Evolutionary conservation across 2,888 invertebrate species (phyloP).

Genomic region (Selenia dentaria): DNA sequence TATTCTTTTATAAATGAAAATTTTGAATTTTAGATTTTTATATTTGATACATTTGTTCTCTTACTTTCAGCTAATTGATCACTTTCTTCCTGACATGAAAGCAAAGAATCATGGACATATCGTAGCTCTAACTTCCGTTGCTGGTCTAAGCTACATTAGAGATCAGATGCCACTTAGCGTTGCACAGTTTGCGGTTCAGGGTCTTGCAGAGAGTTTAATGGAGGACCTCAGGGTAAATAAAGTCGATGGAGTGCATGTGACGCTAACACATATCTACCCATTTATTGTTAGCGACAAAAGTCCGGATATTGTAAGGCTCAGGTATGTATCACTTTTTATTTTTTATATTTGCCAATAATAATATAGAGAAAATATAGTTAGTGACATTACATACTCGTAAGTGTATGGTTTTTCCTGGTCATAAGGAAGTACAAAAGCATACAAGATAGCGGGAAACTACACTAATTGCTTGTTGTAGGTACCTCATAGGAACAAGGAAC

Average conservation of each 20-base stretch:
- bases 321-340: slow-evolving; percentile 59
- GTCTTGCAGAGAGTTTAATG: slow-evolving; percentile 86
- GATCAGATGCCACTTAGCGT: slow-evolving; percentile 86
- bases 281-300: slow-evolving; percentile 84
- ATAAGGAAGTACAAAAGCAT: too few species aligned
- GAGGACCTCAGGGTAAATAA: slow-evolving; percentile 85
- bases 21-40: neutral
- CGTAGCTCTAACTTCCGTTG: slow-evolving; percentile 86
- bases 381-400: too few species aligned
- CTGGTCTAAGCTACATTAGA: slow-evolving; percentile 84
- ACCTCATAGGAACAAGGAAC: too few species aligned
- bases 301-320: slow-evolving; percentile 78
- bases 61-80: slow-evolving; percentile 78
- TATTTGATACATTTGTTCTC: neutral
- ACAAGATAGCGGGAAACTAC: too few species aligned
- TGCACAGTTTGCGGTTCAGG: slow-evolving; percentile 87
- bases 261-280: slow-evolving; percentile 86
- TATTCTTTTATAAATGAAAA: too few species aligned
- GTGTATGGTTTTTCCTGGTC: too few species aligned
- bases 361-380: too few species aligned
- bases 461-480: too few species aligned
- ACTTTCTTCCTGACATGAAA: slow-evolving; percentile 86
- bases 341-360: slow-evolving; percentile 29
- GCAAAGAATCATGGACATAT: slow-evolving; percentile 84
- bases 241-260: slow-evolving; percentile 82